phyloP scores from a whole-genome alignment of 2,888 invertebrate species.

The Temnothorax ravouxi region DNA sequence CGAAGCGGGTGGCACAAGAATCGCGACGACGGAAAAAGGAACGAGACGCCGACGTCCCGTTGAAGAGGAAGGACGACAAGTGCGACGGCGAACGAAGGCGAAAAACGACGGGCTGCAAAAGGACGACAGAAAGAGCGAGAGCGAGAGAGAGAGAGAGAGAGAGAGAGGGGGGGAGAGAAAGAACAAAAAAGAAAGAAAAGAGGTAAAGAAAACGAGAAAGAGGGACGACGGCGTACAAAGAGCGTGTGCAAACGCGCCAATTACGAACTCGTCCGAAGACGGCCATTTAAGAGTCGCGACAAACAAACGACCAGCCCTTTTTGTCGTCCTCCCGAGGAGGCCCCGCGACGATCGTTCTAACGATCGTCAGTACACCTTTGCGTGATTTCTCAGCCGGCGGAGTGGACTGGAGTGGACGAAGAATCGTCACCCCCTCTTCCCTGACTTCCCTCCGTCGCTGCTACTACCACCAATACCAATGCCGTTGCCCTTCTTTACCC shows the following conservation, averaged over 20 bases:
- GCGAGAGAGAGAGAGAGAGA: not conserved
- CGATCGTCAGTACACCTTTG: slow-evolving; percentile 73
- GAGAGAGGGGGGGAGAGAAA: slow-evolving; percentile 38
- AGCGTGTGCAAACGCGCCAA: slow-evolving; percentile 73
- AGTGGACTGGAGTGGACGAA: slow-evolving; percentile 40
- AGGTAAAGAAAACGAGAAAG: not conserved
- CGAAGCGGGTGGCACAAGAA: slow-evolving; percentile 54
- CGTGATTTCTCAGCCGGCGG: slow-evolving; percentile 65
- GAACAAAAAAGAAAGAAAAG: not conserved
- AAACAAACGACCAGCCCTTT: slow-evolving; percentile 77
- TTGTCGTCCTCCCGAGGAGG: slow-evolving; percentile 59
- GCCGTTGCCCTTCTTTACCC: not conserved
- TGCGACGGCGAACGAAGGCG: slow-evolving; percentile 22
- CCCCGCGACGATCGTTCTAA: slow-evolving; percentile 68
- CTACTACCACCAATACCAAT: not conserved
- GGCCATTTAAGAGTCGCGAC: slow-evolving; percentile 73
- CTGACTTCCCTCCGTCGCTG: not conserved
- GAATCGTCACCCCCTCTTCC: slow-evolving; percentile 20
- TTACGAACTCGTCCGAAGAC: slow-evolving; percentile 75
- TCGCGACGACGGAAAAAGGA: slow-evolving; percentile 53
- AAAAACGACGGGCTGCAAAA: slow-evolving; percentile 21
- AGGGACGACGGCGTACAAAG: slow-evolving; percentile 47
- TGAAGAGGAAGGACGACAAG: slow-evolving; percentile 59
- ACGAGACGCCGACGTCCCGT: slow-evolving; percentile 28
- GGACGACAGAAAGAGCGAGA: not conserved